Base-by-base conservation (phyloP, 2,888 invertebrate species). In the Macrostomum cliftonense region DNA sequence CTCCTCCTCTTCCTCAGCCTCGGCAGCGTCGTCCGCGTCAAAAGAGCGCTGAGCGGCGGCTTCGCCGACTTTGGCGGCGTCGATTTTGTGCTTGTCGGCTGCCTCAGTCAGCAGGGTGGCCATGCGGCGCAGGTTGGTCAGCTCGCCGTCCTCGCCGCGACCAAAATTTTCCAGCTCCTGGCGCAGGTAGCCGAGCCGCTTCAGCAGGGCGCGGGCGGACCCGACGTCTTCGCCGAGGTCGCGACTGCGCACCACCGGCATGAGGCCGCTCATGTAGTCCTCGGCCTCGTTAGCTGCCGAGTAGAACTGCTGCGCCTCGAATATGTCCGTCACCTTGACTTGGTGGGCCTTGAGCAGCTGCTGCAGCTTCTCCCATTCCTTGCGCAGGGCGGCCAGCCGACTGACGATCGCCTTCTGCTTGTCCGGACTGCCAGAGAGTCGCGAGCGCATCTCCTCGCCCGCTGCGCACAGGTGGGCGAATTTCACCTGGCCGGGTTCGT, bases 261-360 rank as follows among this genome's bases (percentile, higher is more conserved):
- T 81, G 71, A 88, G 89, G 70, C 95, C 95, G 58, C 85, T 83
- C 73, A 93, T 79, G 89, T 91, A 95, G 0, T 89, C 89, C 61
- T 95, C 93, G 0, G 88, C 84, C 64, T 95, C 95, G 71, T 95
- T 91, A 0, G 91, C 89, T 71, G 95, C 95, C 1, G 88, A 83
- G 68, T 89, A 88, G 73, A 89, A 91, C 77, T 80, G 89, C 61
- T 87, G 88, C 0, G 91, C 88, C 63, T 91, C 89, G 2, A 80
- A 80, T 1, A 85, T 85, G 65, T 87, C 86, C 60, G 82, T 81
- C 19, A 88, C 70, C 61, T 83, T 82, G 52, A 79, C 78, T 47
- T 78, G 77, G 42, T 83, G 74, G 51, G 79, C 67, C 12, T 20
- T 20, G 12, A 39, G 37, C 13, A 37, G 19, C 20, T 44, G 44